Conservation (phyloP, 2,113 vertebrate genomes). For the Micronisus gabar region DNA sequence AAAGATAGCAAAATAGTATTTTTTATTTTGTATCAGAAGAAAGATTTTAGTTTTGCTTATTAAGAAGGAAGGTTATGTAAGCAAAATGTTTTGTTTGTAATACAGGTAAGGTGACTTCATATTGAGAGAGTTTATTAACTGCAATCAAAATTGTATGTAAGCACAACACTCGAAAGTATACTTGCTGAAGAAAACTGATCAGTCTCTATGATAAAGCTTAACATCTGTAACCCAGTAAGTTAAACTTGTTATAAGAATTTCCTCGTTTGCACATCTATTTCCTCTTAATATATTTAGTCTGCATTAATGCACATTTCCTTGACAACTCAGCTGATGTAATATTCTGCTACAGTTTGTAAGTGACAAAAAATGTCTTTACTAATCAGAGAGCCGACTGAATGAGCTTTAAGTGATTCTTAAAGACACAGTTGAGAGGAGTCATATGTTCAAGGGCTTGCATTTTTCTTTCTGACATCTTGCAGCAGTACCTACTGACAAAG, state of each 20-base stretch:
- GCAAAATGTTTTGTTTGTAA: not conserved
- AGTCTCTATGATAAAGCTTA: not conserved
- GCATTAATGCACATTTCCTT: constrained; percentile 31
- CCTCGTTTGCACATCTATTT: constrained; percentile 10
- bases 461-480: constrained; percentile 19
- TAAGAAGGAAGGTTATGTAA: not conserved
- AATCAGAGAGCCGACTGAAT: not conserved
- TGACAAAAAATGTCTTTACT: constrained; percentile 14
- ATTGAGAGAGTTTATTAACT: not conserved
- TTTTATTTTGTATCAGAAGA: not conserved
- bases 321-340: not conserved
- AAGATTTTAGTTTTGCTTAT: not conserved
- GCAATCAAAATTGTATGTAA: not conserved
- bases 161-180: not conserved
- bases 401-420: not conserved
- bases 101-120: not conserved
- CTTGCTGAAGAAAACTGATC: not conserved
- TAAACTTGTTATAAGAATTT: not conserved
- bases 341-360: constrained; percentile 18
- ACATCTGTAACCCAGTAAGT: not conserved
- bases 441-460: not conserved
- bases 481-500: not conserved
- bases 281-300: constrained; percentile 17
- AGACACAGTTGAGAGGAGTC: not conserved
- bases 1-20: not conserved